phyloP scores from a whole-genome alignment of 2,797 vertebrate genomes.

The Sebastes variabilis region DNA sequence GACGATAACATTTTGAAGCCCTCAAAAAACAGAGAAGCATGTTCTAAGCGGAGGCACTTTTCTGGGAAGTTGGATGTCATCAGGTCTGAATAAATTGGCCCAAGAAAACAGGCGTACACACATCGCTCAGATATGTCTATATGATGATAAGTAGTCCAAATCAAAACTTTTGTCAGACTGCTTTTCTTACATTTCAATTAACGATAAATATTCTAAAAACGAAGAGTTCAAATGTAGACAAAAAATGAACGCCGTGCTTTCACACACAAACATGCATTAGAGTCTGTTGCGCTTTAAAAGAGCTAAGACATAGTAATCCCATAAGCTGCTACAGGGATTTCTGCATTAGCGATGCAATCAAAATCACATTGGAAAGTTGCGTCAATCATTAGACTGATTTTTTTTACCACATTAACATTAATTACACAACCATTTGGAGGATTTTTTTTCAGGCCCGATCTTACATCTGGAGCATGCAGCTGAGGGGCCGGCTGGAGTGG shows the following conservation, averaged over 20 bases:
- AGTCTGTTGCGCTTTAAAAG: slow-evolving; percentile 62
- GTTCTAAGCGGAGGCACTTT: slow-evolving; percentile 1
- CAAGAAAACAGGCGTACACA: slow-evolving; percentile 6
- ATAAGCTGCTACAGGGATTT: slow-evolving; percentile 74
- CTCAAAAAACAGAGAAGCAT: slow-evolving; percentile 18
- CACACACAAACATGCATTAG: slow-evolving; percentile 21
- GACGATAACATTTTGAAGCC: slow-evolving; percentile 37
- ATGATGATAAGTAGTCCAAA: slow-evolving; percentile 8
- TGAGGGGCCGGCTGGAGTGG: slow-evolving; percentile 41
- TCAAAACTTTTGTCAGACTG: slow-evolving; percentile 25
- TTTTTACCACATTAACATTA: slow-evolving; percentile 75
- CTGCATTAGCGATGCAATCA: slow-evolving; percentile 74
- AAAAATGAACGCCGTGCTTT: slow-evolving; percentile 9
- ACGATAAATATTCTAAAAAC: slow-evolving; percentile 1
- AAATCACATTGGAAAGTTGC: slow-evolving; percentile 71
- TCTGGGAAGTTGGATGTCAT: slow-evolving; percentile 35
- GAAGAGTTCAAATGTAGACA: background rate
- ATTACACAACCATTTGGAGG: slow-evolving; percentile 65
- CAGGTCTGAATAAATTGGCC: slow-evolving; percentile 24
- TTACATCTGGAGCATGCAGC: slow-evolving; percentile 66
- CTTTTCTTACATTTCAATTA: slow-evolving; percentile 17
- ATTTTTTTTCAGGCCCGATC: slow-evolving; percentile 53
- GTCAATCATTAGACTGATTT: slow-evolving; percentile 77
- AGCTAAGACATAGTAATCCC: slow-evolving; percentile 74
- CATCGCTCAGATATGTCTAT: background rate